Percentiles rank a stretch among this genome's conserved stretches.
Conservation (phyloP, 2,888 invertebrate species). For the Vesta saturnalis region DNA sequence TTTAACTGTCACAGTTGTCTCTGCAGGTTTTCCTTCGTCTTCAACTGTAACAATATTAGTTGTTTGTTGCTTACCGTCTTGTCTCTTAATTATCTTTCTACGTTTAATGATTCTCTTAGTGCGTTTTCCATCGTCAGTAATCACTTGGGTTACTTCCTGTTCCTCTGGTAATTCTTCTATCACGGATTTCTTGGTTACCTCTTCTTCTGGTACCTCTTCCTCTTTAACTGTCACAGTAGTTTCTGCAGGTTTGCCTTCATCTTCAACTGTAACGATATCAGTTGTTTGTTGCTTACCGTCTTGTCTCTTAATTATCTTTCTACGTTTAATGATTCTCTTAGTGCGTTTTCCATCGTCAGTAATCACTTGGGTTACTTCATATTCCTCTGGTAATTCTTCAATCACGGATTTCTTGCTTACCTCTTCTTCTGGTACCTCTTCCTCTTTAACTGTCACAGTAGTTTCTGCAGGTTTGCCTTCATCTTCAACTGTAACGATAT, state of each 20-base stretch:
- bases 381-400: not conserved
- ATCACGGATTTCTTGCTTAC: not conserved
- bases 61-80: slow-evolving; percentile 58
- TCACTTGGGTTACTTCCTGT: not conserved
- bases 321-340: not conserved
- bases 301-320: not conserved
- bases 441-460: not conserved
- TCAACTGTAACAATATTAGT: slow-evolving; percentile 46
- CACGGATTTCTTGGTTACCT: not conserved
- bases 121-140: not conserved
- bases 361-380: not conserved
- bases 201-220: not conserved
- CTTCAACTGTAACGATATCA: not conserved
- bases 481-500: not conserved
- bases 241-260: slow-evolving; percentile 3
- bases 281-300: not conserved
- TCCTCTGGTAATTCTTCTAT: not conserved
- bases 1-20: not conserved
- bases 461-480: not conserved
- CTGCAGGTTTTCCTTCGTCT: not conserved
- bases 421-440: not conserved
- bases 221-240: not conserved
- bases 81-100: slow-evolving; percentile 56
- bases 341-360: not conserved
- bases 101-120: not conserved